Evolutionary conservation across 2,797 vertebrate genomes (phyloP).

Genomic region (Alcedo quadribrachys): DNA sequence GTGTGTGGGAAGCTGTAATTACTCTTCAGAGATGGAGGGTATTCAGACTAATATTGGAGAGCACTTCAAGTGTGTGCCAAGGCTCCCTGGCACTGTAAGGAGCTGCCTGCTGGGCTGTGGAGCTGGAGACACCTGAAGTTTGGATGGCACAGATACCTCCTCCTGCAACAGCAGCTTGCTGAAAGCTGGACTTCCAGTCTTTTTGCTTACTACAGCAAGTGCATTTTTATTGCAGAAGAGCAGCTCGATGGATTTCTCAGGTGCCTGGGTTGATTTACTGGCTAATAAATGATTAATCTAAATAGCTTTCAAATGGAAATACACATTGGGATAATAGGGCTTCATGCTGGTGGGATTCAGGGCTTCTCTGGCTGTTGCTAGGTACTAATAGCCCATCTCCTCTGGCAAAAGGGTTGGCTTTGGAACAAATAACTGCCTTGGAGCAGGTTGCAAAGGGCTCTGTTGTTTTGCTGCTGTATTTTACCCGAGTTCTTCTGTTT

Average conservation of each 20-base stretch:
- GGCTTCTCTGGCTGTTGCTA: not conserved
- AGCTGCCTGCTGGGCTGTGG: not conserved
- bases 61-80: not conserved
- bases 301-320: not conserved
- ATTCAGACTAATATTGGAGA: slow-evolving; percentile 8
- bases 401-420: not conserved
- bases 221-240: not conserved
- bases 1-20: not conserved
- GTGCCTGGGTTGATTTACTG: slow-evolving; percentile 18
- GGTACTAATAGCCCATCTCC: not conserved
- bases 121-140: slow-evolving; percentile 1
- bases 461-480: not conserved
- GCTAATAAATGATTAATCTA: slow-evolving; percentile 50
- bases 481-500: not conserved
- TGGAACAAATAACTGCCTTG: not conserved
- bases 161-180: not conserved
- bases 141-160: not conserved
- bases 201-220: not conserved
- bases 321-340: not conserved
- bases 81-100: not conserved
- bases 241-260: slow-evolving; percentile 6
- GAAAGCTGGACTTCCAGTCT: not conserved
- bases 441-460: not conserved
- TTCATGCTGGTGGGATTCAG: not conserved
- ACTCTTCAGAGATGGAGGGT: not conserved